Percentiles rank a stretch among this genome's conserved stretches.
Conservation (phyloP, 2,888 invertebrate species). For the Drosophila greeni region DNA sequence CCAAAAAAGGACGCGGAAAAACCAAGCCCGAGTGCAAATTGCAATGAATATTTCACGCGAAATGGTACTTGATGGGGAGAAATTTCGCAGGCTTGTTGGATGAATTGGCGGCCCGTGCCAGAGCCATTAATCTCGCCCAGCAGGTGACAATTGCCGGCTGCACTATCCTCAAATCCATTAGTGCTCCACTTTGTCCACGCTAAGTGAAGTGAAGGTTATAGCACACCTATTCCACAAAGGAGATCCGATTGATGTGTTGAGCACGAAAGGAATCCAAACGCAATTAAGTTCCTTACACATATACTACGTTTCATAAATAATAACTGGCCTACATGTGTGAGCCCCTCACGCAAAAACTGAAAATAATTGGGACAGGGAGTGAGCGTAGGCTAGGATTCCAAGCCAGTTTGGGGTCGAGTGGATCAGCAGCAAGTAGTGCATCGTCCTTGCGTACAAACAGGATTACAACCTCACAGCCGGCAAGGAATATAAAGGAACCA, state of each 20-base stretch:
- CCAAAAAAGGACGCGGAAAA: background rate
- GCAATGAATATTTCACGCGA: constrained; percentile 62
- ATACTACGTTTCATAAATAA: constrained; percentile 31
- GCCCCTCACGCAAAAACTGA: constrained; percentile 8
- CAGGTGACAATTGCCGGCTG: constrained; percentile 44
- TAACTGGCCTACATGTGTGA: constrained; percentile 19
- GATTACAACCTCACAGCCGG: constrained; percentile 26
- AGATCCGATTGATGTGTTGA: constrained; percentile 22
- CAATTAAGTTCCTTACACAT: constrained; percentile 24
- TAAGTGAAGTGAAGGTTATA: constrained; percentile 8
- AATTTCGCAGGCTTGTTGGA: constrained; percentile 34
- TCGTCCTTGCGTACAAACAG: constrained; percentile 45
- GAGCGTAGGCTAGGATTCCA: constrained; percentile 20
- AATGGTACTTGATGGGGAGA: constrained; percentile 22
- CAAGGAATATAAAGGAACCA: constrained; percentile 8
- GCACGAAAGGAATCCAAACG: constrained; percentile 9
- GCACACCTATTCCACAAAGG: constrained; percentile 1
- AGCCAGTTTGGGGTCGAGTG: constrained; percentile 34
- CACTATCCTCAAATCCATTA: constrained; percentile 39
- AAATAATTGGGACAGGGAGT: constrained; percentile 11
- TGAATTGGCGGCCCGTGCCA: constrained; percentile 19
- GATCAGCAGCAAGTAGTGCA: constrained; percentile 35
- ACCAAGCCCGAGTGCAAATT: constrained; percentile 45
- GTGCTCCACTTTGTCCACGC: constrained; percentile 18
- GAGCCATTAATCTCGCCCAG: constrained; percentile 23